Base-by-base conservation (phyloP, 2,797 vertebrate species). In the Pseudopleuronectes americanus region DNA sequence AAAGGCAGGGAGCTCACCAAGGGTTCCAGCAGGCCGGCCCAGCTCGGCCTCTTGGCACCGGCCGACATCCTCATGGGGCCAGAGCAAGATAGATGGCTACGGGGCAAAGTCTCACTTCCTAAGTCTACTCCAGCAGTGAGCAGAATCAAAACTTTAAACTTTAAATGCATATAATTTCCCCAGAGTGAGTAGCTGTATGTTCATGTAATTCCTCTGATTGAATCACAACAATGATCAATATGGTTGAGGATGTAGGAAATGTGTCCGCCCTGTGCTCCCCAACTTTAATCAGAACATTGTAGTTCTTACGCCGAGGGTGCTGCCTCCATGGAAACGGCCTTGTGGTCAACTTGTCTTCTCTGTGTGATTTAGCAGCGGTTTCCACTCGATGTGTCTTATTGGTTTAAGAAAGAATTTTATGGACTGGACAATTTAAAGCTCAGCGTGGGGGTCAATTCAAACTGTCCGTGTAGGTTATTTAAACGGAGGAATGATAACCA, bases 221-320 rank as follows among this genome's bases (percentile, higher is more conserved):
- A 59, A 76, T 45, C 28, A 43, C 22, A 17, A 68, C 23, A 65
- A 63, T 64, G 66, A 75, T 80, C 75, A 79, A 73, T 74, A 68
- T 7, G 17, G 24, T 51, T 71, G 54, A 57, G 51, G 68, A 66
- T 49, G 54, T 48, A 79, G 76, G 74, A 85, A 80, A 81, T 51
- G 73, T 72, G 49, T 31, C 68, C 66, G 63, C 60, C 38, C 26
- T 80, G 76, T 72, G 67, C 75, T 84, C 54, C 70, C 70, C 52
- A 52, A 52, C 74, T 83, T 84, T 67, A 80, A 81, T 80, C 71
- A 74, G 76, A 59, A 70, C 80, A 77, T 70, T 87, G 90, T 90
- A 91, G 92, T 94, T 95, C 94, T 92, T 92, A 85, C 89, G 89
- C 84, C 67, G 87, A 87, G 89, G 82, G 84, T 84, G 84, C 67